These are phyloP conservation scores for Cheilinus undulatus DNA, from an alignment of 2,113 vertebrate species.

Conservation along the genomic window DNA sequence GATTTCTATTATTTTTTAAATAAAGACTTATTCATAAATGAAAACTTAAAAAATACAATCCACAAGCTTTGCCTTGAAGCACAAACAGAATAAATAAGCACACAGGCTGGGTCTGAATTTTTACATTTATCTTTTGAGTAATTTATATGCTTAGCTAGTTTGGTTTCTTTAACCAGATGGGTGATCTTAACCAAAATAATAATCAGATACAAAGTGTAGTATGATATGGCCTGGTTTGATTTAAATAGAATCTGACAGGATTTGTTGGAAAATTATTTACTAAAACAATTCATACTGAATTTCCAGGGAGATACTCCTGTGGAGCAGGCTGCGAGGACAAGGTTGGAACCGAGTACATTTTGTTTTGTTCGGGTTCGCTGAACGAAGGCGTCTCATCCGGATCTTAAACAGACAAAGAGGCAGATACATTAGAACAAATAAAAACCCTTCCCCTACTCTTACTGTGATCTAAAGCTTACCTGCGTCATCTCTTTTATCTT, in stretches of 20 bases:
- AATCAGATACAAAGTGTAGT: slow-evolving; percentile 13
- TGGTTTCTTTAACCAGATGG: slow-evolving; percentile 3
- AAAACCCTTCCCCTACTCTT: background rate
- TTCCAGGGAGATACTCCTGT: slow-evolving; percentile 70
- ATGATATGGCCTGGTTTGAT: background rate
- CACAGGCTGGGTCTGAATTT: slow-evolving; percentile 50
- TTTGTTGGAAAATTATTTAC: slow-evolving; percentile 47
- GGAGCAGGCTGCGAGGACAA: slow-evolving; percentile 48
- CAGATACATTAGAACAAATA: background rate
- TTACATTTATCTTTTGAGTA: slow-evolving; percentile 35
- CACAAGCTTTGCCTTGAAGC: slow-evolving; percentile 26
- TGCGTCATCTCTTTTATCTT: slow-evolving; percentile 54
- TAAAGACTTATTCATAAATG: slow-evolving; percentile 28
- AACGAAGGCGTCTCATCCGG: slow-evolving; percentile 35
- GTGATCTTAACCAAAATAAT: slow-evolving; percentile 17
- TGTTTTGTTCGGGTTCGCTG: slow-evolving; percentile 60
- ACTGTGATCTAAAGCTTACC: too few species aligned
- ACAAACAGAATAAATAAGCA: slow-evolving; percentile 70
- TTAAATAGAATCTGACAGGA: slow-evolving; percentile 32
- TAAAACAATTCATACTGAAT: too few species aligned
- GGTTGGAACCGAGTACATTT: slow-evolving; percentile 51
- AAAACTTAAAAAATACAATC: slow-evolving; percentile 46
- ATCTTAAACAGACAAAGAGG: slow-evolving; percentile 57
- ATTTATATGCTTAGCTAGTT: slow-evolving; percentile 6
- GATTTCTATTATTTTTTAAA: slow-evolving; percentile 30